Conservation (phyloP, 1,140 invertebrate species). For the Orius laevigatus region DNA sequence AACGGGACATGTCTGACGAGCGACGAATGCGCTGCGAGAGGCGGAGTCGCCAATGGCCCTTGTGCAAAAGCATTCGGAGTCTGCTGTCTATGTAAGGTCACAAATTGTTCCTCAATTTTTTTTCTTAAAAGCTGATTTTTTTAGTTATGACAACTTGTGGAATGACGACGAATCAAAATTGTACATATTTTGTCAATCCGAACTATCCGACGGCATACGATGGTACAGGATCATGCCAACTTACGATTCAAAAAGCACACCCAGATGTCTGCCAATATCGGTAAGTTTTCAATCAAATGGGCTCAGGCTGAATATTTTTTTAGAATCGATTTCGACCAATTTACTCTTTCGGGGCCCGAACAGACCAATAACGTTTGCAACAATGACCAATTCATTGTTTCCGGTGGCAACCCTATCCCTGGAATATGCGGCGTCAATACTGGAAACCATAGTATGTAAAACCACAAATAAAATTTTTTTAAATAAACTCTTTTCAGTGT, state of each 20-base stretch:
- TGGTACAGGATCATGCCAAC: conserved; percentile 61
- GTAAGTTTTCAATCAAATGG: conserved; percentile 29
- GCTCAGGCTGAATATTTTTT: too few species aligned
- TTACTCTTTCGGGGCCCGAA: conserved; percentile 53
- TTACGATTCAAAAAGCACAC: conserved; percentile 57
- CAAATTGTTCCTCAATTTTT: conserved; percentile 16
- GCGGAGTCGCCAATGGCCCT: conserved; percentile 49
- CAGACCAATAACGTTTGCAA: conserved; percentile 57
- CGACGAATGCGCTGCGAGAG: conserved; percentile 44
- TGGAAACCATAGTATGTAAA: conserved; percentile 65
- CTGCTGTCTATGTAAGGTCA: conserved; percentile 60
- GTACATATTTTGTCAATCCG: conserved; percentile 66
- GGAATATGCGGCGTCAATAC: conserved; percentile 63
- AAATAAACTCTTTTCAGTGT: conserved; percentile 49
- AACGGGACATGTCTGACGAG: conserved; percentile 57
- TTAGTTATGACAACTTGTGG: conserved; percentile 61
- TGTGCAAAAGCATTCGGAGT: conserved; percentile 60
- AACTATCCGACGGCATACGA: conserved; percentile 59
- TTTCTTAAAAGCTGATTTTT: conserved; percentile 4
- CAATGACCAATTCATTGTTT: conserved; percentile 69
- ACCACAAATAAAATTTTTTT: background rate
- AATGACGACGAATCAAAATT: conserved; percentile 54
- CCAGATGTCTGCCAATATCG: conserved; percentile 66
- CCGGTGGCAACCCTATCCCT: conserved; percentile 60
- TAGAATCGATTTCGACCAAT: conserved; percentile 60